A percentile compares a stretch with the other conserved stretches of the same genome.
phyloP scores from a whole-genome alignment of 2,888 invertebrate genomes.

The Orthosia cruda region DNA sequence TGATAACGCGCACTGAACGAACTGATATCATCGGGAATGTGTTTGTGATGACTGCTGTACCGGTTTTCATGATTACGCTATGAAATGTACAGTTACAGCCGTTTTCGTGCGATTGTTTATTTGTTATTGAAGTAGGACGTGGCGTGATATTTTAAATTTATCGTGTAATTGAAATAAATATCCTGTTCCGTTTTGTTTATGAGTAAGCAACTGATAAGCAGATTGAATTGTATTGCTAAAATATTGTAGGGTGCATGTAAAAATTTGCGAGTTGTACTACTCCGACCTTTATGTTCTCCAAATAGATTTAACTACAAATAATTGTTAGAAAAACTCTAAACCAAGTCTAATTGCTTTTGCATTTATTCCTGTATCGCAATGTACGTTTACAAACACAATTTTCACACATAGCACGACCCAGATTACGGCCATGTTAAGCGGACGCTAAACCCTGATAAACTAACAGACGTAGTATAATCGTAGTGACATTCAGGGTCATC shows the following conservation, averaged over 20 bases:
- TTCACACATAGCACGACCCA: not conserved
- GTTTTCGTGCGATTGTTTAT: not conserved
- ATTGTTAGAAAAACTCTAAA: too few relatives aligned
- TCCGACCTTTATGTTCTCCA: too few relatives aligned
- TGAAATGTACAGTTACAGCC: not conserved
- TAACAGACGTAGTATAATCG: conserved; percentile 14
- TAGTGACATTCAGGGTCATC: conserved; percentile 13
- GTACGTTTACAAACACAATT: conserved; percentile 8
- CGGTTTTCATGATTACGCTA: not conserved
- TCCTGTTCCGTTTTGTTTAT: conserved; percentile 21
- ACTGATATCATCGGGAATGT: conserved; percentile 33
- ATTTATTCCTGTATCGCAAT: not conserved
- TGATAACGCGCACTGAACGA: conserved; percentile 29
- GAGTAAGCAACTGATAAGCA: conserved; percentile 19
- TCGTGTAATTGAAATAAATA: conserved; percentile 21
- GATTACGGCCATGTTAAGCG: conserved; percentile 9
- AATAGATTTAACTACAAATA: not conserved
- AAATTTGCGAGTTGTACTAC: not conserved
- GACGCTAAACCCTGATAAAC: conserved; percentile 36
- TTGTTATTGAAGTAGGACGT: not conserved
- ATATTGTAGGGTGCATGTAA: not conserved
- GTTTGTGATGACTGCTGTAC: conserved; percentile 12
- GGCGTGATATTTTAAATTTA: not conserved
- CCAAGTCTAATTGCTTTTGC: not conserved
- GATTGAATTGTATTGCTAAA: not conserved